Evolutionary conservation across 2,888 invertebrate species (phyloP).

Genomic region (Apotomis capreana): DNA sequence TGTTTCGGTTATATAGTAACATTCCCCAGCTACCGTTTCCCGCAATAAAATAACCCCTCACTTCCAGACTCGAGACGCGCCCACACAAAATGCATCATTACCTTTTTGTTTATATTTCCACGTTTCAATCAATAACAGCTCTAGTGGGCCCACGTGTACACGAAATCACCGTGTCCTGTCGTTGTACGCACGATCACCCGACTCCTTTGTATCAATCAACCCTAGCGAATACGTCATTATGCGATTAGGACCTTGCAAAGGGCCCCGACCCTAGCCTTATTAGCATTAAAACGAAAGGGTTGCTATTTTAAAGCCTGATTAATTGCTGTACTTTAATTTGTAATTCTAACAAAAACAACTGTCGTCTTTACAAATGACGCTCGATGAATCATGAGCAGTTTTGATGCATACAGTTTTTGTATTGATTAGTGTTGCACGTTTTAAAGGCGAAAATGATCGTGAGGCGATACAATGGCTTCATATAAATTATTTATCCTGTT

Average conservation of each 20-base stretch:
- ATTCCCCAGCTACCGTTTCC: not conserved
- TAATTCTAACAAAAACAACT: constrained; percentile 40
- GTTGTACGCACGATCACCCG: constrained; percentile 48
- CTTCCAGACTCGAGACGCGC: not conserved
- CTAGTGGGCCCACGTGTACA: constrained; percentile 18
- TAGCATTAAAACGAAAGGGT: constrained; percentile 46
- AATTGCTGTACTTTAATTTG: constrained; percentile 50
- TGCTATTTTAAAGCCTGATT: constrained; percentile 57
- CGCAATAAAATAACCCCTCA: not conserved
- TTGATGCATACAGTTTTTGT: constrained; percentile 18
- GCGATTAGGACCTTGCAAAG: constrained; percentile 69
- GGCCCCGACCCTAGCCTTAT: constrained; percentile 53
- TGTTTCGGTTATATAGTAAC: not conserved
- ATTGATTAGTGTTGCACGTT: constrained; percentile 16
- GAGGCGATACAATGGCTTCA: not conserved
- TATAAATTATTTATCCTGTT: constrained; percentile 17
- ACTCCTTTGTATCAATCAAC: constrained; percentile 62
- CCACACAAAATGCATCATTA: constrained; percentile 19
- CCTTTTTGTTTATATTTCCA: constrained; percentile 13
- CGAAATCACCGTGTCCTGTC: constrained; percentile 39
- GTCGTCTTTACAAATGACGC: constrained; percentile 7
- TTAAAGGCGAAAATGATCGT: constrained; percentile 15
- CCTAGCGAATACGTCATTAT: constrained; percentile 66
- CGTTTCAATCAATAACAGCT: constrained; percentile 12
- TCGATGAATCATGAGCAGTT: constrained; percentile 22